Evolutionary conservation across 2,113 vertebrate genomes (phyloP), one percentile per base, ranked within the genome.

Genomic region (Tamias sibiricus): DNA sequence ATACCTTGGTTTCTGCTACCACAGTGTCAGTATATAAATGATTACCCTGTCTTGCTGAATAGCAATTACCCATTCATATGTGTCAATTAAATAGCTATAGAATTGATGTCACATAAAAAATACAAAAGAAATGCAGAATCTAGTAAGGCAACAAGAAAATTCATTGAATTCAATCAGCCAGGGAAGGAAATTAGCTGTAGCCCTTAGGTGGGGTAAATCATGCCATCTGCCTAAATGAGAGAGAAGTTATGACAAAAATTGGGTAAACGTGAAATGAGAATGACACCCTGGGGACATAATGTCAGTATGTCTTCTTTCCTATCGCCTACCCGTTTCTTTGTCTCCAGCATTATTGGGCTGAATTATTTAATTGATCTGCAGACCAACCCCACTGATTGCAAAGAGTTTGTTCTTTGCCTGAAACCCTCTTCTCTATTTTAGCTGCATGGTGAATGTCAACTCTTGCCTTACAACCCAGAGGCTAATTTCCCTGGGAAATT

Each of bases 181-280:
- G 26, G 72, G n/a, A 91, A 80, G 54, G 64, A 96, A 79, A 75
- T 88, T 80, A 74, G 35, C 37, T 77, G 3, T 87, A 95, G 59
- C 28, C 30, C 72, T 44, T 44, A 93, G 40, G 77, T 62, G 4
- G 10, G 37, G 4, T 75, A 84, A 93, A 87, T 24, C 42, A 88
- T 80, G 62, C 24, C 52, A 89, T 88, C 28, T 84, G 64, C 30
- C 30, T n/a, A 62, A 93, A 91, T 69, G n/a, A 91, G 35, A 72
- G 28, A 83, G 42, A 92, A 75, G 14, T 62, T 85, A 68, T 96
- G 81, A 94, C 59, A 66, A 90, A 79, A 90, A 77, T 3, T 66
- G 37, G 44, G 17, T 82, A 81, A 77, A 66, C 0, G 0, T 81
- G 20, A 93, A 87, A 37, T 90, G 81, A 82, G 62, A 84, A 86